Evolutionary conservation across 1,140 invertebrate species (phyloP), one percentile per base, ranked within the genome.

Genomic region (Ostrea denselamellosa): DNA sequence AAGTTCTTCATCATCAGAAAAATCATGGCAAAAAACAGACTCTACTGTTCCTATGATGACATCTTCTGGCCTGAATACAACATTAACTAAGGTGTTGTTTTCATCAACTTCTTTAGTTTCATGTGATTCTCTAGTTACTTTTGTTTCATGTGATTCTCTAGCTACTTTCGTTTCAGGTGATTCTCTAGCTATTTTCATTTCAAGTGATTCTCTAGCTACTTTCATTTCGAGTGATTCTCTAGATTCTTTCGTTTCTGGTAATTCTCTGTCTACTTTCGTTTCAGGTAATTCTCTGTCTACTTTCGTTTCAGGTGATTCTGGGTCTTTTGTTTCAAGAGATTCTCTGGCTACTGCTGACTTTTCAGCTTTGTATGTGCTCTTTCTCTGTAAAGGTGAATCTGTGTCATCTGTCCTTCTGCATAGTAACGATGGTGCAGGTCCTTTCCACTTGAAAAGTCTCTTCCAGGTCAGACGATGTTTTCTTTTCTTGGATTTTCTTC

Each of bases 351-450:
- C 25, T 28, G 22, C 5, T 77, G 68, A 34, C 68, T 14, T 34
- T 17, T 34, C 28, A 14, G 22, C 25, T 34, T 28, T 77, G 25
- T 25, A 5, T 14, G 22, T 22, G 10, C 82, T 17, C 25, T 81
- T 53, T 83, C 19, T 14, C n/a, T 83, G 9, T 52, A 25, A 8
- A 4, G 44, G 82, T 83, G 44, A 14, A 9, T 25, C 44, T 14
- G 12, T 53, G 8, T 28, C 44, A 51, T 86, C 65, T 25, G 44
- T 65, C 58, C 28, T 86, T 51, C 62, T 90, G 44, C 82, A 83
- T 14, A 87, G 89, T 14, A 90, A 25, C 5, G 89, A 86, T 25
- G 56, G 51, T 3, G 87, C 89, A 54, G 89, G 85, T n/a, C 58
- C 25, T 51, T 90, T 71, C 54, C n/a, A 28, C 7, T 51, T 14